A percentile compares a stretch with the other conserved stretches of the same genome.
Conservation (phyloP, 2,113 vertebrate genomes). For the Mastomys natalensis region DNA sequence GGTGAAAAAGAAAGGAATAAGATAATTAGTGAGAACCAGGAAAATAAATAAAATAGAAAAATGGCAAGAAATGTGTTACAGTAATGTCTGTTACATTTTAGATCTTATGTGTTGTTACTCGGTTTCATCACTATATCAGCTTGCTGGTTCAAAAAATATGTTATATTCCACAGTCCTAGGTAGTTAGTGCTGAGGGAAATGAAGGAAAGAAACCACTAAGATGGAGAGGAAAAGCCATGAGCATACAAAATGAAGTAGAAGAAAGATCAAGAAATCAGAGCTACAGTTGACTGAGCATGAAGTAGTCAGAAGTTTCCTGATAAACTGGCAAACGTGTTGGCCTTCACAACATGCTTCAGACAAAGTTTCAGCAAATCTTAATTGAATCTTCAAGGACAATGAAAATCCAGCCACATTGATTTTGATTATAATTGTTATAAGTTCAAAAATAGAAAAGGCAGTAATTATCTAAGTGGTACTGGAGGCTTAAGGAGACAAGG, state of each 20-base stretch:
- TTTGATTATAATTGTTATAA: constrained; percentile 25
- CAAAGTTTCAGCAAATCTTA: background rate
- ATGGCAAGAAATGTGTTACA: background rate
- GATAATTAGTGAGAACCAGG: background rate
- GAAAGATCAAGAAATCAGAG: background rate
- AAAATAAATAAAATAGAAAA: background rate
- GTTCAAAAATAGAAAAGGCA: constrained; percentile 39
- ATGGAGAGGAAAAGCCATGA: background rate
- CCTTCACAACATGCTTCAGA: background rate
- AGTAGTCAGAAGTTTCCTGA: background rate
- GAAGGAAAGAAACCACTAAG: background rate
- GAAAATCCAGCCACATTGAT: background rate
- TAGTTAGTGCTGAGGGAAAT: background rate
- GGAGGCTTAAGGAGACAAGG: background rate
- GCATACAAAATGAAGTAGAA: background rate
- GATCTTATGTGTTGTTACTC: background rate
- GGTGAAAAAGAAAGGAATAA: background rate
- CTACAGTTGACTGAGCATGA: background rate
- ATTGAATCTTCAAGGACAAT: background rate
- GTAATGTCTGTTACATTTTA: background rate
- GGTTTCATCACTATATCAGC: background rate
- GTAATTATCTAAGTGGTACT: constrained; percentile 29
- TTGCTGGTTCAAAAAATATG: background rate
- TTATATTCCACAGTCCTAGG: background rate
- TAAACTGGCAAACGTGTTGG: background rate